Evolutionary conservation across 2,113 vertebrate species (phyloP).

Genomic region (Recurvirostra avosetta): DNA sequence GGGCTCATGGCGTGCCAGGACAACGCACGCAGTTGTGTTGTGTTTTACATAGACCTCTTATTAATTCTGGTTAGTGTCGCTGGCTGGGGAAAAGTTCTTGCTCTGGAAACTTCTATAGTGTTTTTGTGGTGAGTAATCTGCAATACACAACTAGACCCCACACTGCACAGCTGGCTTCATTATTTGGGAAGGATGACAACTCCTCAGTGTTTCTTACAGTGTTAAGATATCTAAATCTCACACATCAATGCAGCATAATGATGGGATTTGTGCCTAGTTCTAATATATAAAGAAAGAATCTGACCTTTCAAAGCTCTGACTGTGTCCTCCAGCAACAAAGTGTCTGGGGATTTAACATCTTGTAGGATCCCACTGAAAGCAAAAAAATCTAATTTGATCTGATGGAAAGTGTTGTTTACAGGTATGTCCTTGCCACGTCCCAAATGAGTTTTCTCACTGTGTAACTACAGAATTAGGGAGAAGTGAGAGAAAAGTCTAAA

Average conservation of each 20-base stretch:
- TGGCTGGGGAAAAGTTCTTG: not conserved
- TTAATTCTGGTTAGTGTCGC: not conserved
- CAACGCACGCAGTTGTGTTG: rapidly evolving
- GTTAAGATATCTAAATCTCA: not conserved
- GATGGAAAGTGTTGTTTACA: not conserved
- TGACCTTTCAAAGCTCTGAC: not conserved
- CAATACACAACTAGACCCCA: not conserved
- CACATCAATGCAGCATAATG: not conserved
- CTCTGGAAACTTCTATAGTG: not conserved
- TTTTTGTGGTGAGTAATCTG: not conserved
- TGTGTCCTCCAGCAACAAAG: not conserved
- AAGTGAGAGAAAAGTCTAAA: not conserved
- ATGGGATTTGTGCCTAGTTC: not conserved
- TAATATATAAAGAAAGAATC: not conserved
- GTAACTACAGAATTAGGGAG: not conserved
- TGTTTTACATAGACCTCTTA: not conserved
- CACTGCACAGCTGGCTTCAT: not conserved
- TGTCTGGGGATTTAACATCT: not conserved
- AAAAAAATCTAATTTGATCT: not conserved
- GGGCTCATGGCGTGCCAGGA: not conserved
- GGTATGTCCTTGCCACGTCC: not conserved
- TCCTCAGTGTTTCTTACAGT: not conserved
- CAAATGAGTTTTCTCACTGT: not conserved
- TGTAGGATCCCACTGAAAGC: not conserved
- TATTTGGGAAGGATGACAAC: not conserved